Base-by-base conservation (phyloP, 2,797 vertebrate species). In the Limosa lapponica region DNA sequence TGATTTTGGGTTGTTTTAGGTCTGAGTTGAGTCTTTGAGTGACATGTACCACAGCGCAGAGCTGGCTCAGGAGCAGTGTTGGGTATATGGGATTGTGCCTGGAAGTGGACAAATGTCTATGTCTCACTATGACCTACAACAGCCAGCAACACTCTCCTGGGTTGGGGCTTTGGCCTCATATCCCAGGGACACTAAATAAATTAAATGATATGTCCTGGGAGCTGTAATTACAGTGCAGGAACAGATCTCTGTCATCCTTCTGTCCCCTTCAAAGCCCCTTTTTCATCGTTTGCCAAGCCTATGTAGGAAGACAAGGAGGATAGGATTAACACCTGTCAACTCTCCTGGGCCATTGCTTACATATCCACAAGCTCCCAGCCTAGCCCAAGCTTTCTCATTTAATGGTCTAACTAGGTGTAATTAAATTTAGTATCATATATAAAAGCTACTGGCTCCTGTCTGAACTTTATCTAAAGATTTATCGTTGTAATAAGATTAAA, bases 381-480 rank as follows among this genome's bases (percentile, higher is more conserved):
- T 61, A 54, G 55, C 12, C 48, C 24, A 66, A 51, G 8, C n/a
- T 85, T 79, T 90, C 54, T 64, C 44, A 48, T 75, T 86, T 87
- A 78, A 46, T 28, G 44, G 16, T 66, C n/a, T 77, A 87, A 90
- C 62, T 62, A 34, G 20, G 13, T 37, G 13, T 74, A 95, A 95
- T 95, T 91, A 69, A 71, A 91, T 90, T 89, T 34, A 20, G 9
- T 37, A 30, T 71, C 23, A 8, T 8, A 49, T 71, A 36, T 48
- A 37, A 61, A 71, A 87, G 30, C 30, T 75, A 25, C 23, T 85
- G 49, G 59, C 48, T 93, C 25, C 55, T n/a, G 23, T 59, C 57
- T 93, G 78, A 95, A 86, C 51, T 89, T 89, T 86, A n/a, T 83
- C 64, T 90, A 32, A 89, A 89, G 91, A 93, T 79, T 89, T 81